Evolutionary conservation across 1,140 invertebrate species (phyloP).

Genomic region (Neodiprion virginianus): DNA sequence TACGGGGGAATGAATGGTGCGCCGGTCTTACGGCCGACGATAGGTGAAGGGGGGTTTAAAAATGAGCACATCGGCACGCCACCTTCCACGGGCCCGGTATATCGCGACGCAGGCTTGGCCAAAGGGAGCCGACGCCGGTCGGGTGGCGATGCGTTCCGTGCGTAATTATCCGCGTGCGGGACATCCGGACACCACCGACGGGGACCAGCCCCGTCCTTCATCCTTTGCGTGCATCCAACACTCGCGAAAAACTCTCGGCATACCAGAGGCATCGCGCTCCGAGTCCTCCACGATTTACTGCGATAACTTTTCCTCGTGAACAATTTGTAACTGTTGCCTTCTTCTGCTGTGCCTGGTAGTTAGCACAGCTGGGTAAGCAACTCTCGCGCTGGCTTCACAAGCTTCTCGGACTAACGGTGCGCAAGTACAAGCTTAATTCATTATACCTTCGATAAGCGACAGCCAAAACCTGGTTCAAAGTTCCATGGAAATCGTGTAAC

Average conservation of each 20-base stretch:
- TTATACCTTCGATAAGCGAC: too few species aligned
- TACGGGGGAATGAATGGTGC: background rate
- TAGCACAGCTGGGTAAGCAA: too few species aligned
- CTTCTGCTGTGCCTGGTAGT: background rate
- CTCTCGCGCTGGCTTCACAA: too few species aligned
- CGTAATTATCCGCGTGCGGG: conserved; percentile 1
- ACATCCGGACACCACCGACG: background rate
- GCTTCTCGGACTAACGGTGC: too few species aligned
- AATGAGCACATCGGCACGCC: conserved; percentile 2
- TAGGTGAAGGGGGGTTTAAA: background rate
- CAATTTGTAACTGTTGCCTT: conserved; percentile 52
- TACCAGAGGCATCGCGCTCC: conserved; percentile 45
- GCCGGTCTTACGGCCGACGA: background rate
- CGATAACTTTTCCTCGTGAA: conserved; percentile 49
- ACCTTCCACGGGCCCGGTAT: background rate
- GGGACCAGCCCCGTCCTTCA: background rate
- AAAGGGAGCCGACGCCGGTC: background rate
- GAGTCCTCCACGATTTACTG: conserved; percentile 51
- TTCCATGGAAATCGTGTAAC: background rate
- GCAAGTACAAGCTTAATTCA: too few species aligned
- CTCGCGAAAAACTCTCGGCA: background rate
- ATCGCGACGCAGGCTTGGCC: background rate
- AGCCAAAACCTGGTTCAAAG: too few species aligned
- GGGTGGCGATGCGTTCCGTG: background rate
- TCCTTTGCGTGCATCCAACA: too few species aligned